Conservation (phyloP, 2,113 vertebrate genomes). For the Catharus minimus region DNA sequence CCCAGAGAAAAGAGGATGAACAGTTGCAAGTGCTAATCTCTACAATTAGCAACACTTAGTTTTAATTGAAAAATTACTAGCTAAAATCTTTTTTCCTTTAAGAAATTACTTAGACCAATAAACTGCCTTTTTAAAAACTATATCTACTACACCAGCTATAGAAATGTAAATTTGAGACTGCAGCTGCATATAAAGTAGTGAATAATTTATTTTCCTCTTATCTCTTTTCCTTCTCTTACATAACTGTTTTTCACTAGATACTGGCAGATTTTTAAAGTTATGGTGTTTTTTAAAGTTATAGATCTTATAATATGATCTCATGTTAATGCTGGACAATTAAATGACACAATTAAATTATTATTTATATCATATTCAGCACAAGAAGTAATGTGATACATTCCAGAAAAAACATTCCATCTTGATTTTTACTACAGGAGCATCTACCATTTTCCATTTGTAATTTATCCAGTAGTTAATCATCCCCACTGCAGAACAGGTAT, state of each 20-base stretch:
- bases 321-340: not conserved
- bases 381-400: not conserved
- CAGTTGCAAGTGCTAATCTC: not conserved
- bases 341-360: not conserved
- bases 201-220: not conserved
- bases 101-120: not conserved
- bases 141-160: not conserved
- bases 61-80: not conserved
- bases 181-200: not conserved
- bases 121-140: not conserved
- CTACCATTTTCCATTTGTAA: not conserved
- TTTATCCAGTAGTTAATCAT: not conserved
- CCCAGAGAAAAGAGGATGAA: not conserved
- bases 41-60: not conserved
- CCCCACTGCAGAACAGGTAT: not conserved
- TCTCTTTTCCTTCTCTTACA: not conserved
- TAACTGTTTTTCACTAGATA: not conserved
- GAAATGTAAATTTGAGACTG: not conserved
- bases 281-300: not conserved
- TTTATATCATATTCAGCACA: not conserved
- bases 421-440: not conserved
- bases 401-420: not conserved
- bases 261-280: not conserved
- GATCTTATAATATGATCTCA: not conserved
- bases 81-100: not conserved